Evolutionary conservation across 2,797 vertebrate genomes (phyloP).

Genomic region (Anniella stebbinsi): DNA sequence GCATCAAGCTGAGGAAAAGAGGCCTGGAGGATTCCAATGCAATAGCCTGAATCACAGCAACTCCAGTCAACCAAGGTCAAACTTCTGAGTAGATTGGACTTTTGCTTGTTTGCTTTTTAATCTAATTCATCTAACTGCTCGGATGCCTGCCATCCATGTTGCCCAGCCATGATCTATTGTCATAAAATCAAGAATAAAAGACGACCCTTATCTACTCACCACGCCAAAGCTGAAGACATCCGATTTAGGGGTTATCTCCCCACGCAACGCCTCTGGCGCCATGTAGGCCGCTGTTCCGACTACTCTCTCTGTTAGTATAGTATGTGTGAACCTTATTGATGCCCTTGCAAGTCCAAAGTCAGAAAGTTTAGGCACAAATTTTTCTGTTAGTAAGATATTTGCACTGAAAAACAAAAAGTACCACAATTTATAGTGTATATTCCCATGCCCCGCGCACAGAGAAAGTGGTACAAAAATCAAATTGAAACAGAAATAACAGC

Average conservation of each 20-base stretch:
- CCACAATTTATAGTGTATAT: background rate
- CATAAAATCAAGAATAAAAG: background rate
- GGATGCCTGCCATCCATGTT: too few species aligned
- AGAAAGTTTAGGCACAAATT: constrained; percentile 90
- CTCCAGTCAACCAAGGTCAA: too few species aligned
- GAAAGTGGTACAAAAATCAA: background rate
- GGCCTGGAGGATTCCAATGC: too few species aligned
- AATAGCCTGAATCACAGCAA: too few species aligned
- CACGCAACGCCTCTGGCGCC: constrained; percentile 94
- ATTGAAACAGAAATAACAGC: background rate
- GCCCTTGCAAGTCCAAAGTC: constrained; percentile 96
- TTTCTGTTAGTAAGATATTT: constrained; percentile 92
- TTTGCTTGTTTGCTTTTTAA: too few species aligned
- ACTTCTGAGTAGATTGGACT: too few species aligned
- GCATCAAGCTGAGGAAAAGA: too few species aligned
- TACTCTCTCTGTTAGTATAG: constrained; percentile 92
- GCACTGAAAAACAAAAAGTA: constrained; percentile 78
- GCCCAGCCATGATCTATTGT: background rate
- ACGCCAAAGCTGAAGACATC: constrained; percentile 98
- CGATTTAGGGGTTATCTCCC: constrained; percentile 94
- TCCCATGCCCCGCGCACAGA: background rate
- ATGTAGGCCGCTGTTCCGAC: constrained; percentile 96
- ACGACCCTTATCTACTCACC: constrained; percentile 78
- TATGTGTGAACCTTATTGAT: constrained; percentile 84
- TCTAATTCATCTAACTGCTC: too few species aligned